Conservation (phyloP, 2,888 invertebrate genomes). For the Eledone cirrhosa region DNA sequence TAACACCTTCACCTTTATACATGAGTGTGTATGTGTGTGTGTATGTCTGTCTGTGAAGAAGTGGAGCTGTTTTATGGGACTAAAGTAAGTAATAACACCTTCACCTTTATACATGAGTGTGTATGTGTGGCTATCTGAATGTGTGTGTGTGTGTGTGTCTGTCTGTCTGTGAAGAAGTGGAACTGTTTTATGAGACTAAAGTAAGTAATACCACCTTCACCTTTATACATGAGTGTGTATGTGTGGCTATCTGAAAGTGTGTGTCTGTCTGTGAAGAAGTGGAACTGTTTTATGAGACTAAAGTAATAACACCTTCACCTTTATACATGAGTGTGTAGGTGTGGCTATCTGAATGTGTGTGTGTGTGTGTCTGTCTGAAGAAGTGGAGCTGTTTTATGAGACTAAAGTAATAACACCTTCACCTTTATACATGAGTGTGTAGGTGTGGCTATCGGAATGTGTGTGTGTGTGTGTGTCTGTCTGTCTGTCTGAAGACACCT, state of each 20-base stretch:
- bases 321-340: neutral
- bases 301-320: constrained; percentile 38
- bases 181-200: too few species aligned
- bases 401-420: too few species aligned
- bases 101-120: neutral
- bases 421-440: too few species aligned
- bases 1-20: neutral
- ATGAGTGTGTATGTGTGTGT: too few species aligned
- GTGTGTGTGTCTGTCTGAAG: neutral
- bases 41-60: constrained; percentile 92
- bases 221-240: too few species aligned
- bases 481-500: too few species aligned
- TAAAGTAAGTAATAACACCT: constrained; percentile 47
- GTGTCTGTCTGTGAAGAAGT: constrained; percentile 94
- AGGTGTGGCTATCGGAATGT: too few species aligned
- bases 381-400: too few species aligned
- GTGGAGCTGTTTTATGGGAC: constrained; percentile 78
- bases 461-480: too few species aligned
- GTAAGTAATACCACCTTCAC: too few species aligned
- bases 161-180: neutral
- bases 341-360: too few species aligned
- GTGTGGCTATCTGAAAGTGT: too few species aligned
- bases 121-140: constrained; percentile 81
- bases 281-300: constrained; percentile 75
- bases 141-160: constrained; percentile 73